A percentile compares a stretch with the other conserved stretches of the same genome.
These are phyloP conservation scores for Agonum fuliginosum DNA, from an alignment of 2,888 invertebrate species.

Conservation along the genomic window DNA sequence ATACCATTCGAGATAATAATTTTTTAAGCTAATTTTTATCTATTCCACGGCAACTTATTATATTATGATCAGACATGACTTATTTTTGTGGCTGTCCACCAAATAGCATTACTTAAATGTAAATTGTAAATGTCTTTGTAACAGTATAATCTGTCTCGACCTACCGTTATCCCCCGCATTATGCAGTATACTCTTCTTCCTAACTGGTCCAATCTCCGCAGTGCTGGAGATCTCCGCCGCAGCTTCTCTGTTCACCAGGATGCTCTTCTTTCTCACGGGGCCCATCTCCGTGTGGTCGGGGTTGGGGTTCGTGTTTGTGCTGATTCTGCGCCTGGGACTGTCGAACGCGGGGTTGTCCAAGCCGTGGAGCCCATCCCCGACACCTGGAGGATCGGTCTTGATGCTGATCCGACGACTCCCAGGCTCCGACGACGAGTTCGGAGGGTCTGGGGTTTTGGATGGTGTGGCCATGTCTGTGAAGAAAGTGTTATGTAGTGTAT, in stretches of 20 bases:
- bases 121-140: background rate
- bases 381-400: slow-evolving; percentile 12
- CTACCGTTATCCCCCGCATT: slow-evolving; percentile 74
- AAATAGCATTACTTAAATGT: background rate
- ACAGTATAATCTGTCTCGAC: background rate
- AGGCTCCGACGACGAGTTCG: background rate
- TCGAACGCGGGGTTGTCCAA: slow-evolving; percentile 82
- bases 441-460: slow-evolving; percentile 1
- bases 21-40: too few relatives aligned
- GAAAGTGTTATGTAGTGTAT: slow-evolving; percentile 30
- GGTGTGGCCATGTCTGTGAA: slow-evolving; percentile 24
- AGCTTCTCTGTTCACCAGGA: slow-evolving; percentile 77
- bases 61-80: too few relatives aligned
- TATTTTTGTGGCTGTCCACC: too few relatives aligned
- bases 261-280: slow-evolving; percentile 83
- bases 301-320: slow-evolving; percentile 64
- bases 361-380: slow-evolving; percentile 73
- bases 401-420: slow-evolving; percentile 46
- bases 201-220: slow-evolving; percentile 80
- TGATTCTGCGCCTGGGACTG: slow-evolving; percentile 71
- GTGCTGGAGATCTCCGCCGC: slow-evolving; percentile 11
- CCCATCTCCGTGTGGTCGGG: slow-evolving; percentile 78
- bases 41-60: too few relatives aligned
- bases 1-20: too few relatives aligned
- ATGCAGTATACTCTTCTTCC: slow-evolving; percentile 83